Evolutionary conservation across 2,797 vertebrate genomes (phyloP).

Genomic region (Leptatherina wallacei): DNA sequence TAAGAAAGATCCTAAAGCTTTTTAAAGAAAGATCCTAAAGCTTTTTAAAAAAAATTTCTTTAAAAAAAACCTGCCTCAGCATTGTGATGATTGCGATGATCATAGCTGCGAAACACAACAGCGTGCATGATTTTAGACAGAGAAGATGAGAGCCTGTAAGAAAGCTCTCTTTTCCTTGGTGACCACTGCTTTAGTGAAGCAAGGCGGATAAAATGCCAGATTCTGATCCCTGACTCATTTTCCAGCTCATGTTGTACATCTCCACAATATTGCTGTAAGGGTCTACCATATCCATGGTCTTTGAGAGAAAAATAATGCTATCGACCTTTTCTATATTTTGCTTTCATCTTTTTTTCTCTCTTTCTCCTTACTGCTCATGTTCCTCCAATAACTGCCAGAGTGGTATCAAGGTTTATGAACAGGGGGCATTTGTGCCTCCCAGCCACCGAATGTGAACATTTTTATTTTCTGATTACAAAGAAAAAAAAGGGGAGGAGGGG

Average conservation of each 20-base stretch:
- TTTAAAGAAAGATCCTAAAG: conserved; percentile 1
- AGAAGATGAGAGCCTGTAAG: conserved; percentile 55
- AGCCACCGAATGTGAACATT: conserved; percentile 11
- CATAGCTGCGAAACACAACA: conserved; percentile 45
- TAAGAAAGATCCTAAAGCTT: conserved; percentile 10
- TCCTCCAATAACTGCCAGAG: conserved; percentile 35
- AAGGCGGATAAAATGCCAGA: conserved; percentile 78
- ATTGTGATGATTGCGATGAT: conserved; percentile 14
- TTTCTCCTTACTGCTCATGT: conserved; percentile 20
- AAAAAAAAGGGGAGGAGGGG: neutral
- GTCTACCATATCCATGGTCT: conserved; percentile 64
- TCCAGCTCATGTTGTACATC: conserved; percentile 70
- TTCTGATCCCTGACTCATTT: conserved; percentile 79
- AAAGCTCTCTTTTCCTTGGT: conserved; percentile 68
- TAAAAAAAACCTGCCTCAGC: conserved; percentile 3
- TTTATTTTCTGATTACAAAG: conserved; percentile 3
- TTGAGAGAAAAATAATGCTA: conserved; percentile 49
- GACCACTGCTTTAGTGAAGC: conserved; percentile 79
- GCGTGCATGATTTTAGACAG: conserved; percentile 54
- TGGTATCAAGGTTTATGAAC: conserved; percentile 24
- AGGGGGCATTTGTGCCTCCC: conserved; percentile 20
- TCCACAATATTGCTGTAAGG: conserved; percentile 72
- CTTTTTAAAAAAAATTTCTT: conserved; percentile 17
- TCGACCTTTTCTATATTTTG: conserved; percentile 50
- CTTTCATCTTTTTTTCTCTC: conserved; percentile 25